Conservation (phyloP, 2,888 invertebrate species). For the Plutella xylostella region DNA sequence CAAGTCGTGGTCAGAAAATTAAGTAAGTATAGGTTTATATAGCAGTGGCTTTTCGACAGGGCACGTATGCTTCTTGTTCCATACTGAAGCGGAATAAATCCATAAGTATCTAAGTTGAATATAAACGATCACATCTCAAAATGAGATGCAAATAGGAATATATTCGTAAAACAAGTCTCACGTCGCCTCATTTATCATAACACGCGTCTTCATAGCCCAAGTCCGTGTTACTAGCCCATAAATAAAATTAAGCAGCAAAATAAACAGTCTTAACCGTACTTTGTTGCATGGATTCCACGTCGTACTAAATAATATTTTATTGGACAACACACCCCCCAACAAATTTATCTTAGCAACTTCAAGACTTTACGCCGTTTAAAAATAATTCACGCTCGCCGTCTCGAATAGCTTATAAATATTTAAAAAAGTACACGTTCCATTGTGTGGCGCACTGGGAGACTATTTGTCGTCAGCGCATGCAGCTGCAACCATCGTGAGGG, state of each 20-base stretch:
- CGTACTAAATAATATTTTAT: slow-evolving; percentile 14
- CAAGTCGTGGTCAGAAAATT: no score
- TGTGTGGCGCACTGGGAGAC: slow-evolving; percentile 27
- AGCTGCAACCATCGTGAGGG: slow-evolving; percentile 43
- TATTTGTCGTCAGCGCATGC: slow-evolving; percentile 41
- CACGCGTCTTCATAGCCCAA: no score
- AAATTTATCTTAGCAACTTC: slow-evolving; percentile 18
- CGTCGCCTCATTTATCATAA: no score
- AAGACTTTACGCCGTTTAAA: slow-evolving; percentile 15
- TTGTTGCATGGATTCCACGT: slow-evolving; percentile 7
- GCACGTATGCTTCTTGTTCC: no score
- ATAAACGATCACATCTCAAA: no score
- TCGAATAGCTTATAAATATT: slow-evolving; percentile 21
- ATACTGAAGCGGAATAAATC: no score
- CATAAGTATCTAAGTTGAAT: no score
- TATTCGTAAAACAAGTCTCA: no score
- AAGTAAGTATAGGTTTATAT: no score
- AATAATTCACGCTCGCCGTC: slow-evolving; percentile 16
- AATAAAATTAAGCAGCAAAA: neutral
- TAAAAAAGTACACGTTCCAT: slow-evolving; percentile 18
- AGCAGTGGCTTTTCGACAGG: no score
- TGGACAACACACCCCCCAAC: slow-evolving; percentile 8
- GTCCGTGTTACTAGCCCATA: slow-evolving; percentile 1
- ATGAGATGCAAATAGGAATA: no score
- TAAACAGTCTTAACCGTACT: slow-evolving; percentile 2